Base-by-base conservation (phyloP, 2,888 invertebrate species). In the Athalia circularis region DNA sequence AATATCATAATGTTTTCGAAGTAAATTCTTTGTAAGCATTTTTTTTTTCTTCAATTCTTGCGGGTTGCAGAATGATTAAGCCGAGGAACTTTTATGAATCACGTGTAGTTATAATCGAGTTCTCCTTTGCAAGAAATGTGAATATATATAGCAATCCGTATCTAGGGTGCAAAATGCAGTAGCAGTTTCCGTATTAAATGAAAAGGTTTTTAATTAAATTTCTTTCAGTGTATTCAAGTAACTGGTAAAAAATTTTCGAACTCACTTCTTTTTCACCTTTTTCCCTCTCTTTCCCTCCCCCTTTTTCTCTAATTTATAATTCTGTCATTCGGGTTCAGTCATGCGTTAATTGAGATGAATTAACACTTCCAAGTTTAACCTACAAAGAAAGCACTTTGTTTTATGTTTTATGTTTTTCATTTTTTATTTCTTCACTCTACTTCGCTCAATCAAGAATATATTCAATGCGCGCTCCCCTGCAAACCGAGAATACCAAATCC, bases 211-310 rank as follows among this genome's bases (percentile, higher is more conserved):
- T 68, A 68, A 68, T 68, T 68, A 68, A 68, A 52, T 68, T 68
- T 68, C 68, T 68, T 43, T 68, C 68, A 68, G 68, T 68, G 68
- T 68, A 68, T 68, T 54, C 50, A 68, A 68, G 68, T 68, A 68
- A 68, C 68, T 68, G 68, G 68, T 29, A 68, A 68, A 68, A 54
- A 54, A 68, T 52, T 52, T 68, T 54, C 68, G 54, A 54, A 54
- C 68, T 52, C 52, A 68, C 68, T 68, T 65, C 47, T 65, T 48
- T 48, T 4, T 47, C 6, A 5, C 13, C 13, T 65, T 48, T 65
- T 5, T 11, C 4, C 52, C 52, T 52, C 29, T 29, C 29, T 2
- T 29, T 29, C 29, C 2, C 29, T 29, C 29, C 2, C 29, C 13
- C 65, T 65, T 48, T 65, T 5, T 11, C 9, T 68, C 52, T 52